Evolutionary conservation across 2,888 invertebrate species (phyloP), one percentile per base, ranked within the genome.

Genomic region (Drosophila merina): DNA sequence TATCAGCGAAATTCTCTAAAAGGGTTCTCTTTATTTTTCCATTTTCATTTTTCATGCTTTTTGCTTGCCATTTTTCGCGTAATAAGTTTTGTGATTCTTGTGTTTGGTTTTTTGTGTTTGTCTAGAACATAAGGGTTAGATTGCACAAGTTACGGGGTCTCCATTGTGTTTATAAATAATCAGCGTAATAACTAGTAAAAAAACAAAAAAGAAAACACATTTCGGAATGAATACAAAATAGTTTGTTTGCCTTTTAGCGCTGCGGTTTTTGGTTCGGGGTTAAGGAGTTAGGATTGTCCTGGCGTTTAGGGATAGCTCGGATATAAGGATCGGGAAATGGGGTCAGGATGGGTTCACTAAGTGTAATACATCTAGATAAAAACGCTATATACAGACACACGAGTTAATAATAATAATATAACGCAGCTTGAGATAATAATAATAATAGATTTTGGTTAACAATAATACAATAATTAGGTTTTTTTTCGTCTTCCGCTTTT

Each of bases 401-500:
- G 86, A 85, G 82, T 85, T 86, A 58, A 83, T 83, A 80, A 83
- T 80, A 82, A 82, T 82, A 82, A 82, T 82, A 82, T 85, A 85
- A 85, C 85, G 85, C 85, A 85, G 85, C 85, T 79, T 86, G 83
- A 74, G 75, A 75, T 75, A 75, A 75, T 70, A 77, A 67, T 70
- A 73, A 75, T 64, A 79, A 77, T 74, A 79, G 70, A 72, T 73
- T 77, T 73, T 73, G 89, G 82, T 88, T 89, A 89, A 89, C 89
- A 89, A 89, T 89, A 89, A 85, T 89, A 88, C 88, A 88, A 86
- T 86, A 84, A 84, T 85, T 87, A 78, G 83, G 74, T 79, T 74
- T 70, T 59, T 54, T 48, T 62, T 51, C 59, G 72, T 55, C 58
- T 57, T 70, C 42, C 63, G 54, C 71, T 68, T 60, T 36, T 42